These are phyloP conservation scores for Channa argus DNA, from an alignment of 2,113 vertebrate species.

Conservation along the genomic window DNA sequence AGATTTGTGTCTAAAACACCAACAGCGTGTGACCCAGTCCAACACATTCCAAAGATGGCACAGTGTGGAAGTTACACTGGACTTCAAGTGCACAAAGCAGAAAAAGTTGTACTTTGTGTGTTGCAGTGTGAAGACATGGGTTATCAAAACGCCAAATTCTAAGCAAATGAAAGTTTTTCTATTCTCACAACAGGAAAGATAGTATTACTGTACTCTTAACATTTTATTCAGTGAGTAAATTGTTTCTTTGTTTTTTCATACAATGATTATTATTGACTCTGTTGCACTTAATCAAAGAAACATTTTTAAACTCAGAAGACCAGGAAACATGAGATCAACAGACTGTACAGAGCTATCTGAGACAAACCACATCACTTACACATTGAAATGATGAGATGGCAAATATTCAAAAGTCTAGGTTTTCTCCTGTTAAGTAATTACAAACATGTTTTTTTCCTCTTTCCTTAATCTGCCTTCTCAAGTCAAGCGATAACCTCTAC, in stretches of 20 bases:
- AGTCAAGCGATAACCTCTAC: constrained; percentile 14
- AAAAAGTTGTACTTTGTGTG: neutral
- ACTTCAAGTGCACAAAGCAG: constrained; percentile 10
- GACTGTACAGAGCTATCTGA: constrained; percentile 27
- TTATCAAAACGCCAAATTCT: constrained; percentile 25
- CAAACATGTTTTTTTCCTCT: constrained; percentile 5
- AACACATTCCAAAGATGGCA: constrained; percentile 81
- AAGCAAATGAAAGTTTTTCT: constrained; percentile 6
- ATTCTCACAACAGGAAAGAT: neutral
- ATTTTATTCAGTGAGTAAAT: neutral
- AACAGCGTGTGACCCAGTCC: constrained; percentile 47
- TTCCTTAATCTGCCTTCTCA: neutral
- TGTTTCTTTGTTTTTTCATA: constrained; percentile 8
- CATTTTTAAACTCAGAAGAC: constrained; percentile 10
- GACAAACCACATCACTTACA: neutral
- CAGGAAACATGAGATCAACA: constrained; percentile 6
- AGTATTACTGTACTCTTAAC: constrained; percentile 19
- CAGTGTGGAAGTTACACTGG: constrained; percentile 20
- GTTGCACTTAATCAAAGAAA: constrained; percentile 40
- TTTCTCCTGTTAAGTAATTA: constrained; percentile 15
- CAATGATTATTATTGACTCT: neutral
- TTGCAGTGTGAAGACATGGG: constrained; percentile 5
- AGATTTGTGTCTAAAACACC: constrained; percentile 2
- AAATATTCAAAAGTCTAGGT: neutral
- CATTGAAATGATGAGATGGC: no score